These are phyloP conservation scores for Villa cingulata DNA, from an alignment of 2,888 invertebrate genomes.

Conservation along the genomic window DNA sequence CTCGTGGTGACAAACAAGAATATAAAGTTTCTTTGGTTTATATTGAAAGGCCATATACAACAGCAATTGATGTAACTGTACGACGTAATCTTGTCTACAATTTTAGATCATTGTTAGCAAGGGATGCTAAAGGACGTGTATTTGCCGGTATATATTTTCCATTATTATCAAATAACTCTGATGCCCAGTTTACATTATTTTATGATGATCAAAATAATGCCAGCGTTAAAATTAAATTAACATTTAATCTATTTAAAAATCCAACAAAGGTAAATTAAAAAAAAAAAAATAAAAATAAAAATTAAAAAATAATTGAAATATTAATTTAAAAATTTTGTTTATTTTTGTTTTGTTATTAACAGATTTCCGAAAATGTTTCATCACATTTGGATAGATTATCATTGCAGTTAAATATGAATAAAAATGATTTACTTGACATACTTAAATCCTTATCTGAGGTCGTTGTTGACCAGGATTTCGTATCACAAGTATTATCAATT, in stretches of 20 bases:
- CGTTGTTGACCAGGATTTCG: conserved; percentile 55
- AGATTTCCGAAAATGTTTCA: conserved; percentile 48
- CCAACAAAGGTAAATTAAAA: conserved; percentile 40
- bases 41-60: conserved; percentile 62
- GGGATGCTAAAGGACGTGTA: conserved; percentile 72
- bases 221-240: conserved; percentile 59
- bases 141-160: conserved; percentile 78
- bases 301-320: neutral
- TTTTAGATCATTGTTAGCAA: conserved; percentile 58
- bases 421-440: conserved; percentile 47
- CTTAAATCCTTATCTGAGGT: conserved; percentile 52
- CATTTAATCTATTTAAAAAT: conserved; percentile 53
- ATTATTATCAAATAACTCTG: conserved; percentile 42
- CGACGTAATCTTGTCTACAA: conserved; percentile 79
- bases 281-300: neutral
- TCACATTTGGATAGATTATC: conserved; percentile 55
- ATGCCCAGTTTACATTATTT: conserved; percentile 62
- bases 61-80: conserved; percentile 74
- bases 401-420: conserved; percentile 55
- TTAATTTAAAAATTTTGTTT: conserved; percentile 1
- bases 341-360: conserved; percentile 11
- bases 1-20: conserved; percentile 48
- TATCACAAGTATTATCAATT: conserved; percentile 62
- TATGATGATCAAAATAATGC: conserved; percentile 49
- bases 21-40: conserved; percentile 62